Percentiles rank a stretch among this genome's conserved stretches.
These are phyloP conservation scores for Apostichopus parvimensis DNA, from an alignment of 35 echinoderm and acorn worm genomes.

Conservation along the genomic window DNA sequence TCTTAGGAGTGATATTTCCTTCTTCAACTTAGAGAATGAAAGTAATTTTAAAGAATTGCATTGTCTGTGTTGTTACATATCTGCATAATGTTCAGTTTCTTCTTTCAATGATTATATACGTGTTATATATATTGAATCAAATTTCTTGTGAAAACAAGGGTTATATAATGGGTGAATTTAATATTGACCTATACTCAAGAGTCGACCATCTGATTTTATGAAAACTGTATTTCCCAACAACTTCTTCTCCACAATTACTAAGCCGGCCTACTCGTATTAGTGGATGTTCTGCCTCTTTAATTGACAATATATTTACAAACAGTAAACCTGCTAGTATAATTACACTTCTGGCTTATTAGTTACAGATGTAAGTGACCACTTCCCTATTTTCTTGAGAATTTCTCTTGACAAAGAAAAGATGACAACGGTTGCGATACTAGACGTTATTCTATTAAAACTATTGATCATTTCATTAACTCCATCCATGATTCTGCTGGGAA, in stretches of 20 bases:
- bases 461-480: background rate
- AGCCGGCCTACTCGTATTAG: background rate
- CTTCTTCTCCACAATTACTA: conserved; percentile 2
- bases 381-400: conserved; percentile 3
- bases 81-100: background rate
- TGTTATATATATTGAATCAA: background rate
- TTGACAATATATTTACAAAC: conserved; percentile 12
- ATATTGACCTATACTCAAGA: conserved; percentile 11
- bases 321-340: background rate
- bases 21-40: background rate
- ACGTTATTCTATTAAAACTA: conserved; percentile 2
- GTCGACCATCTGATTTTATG: background rate
- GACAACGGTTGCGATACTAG: conserved; percentile 3
- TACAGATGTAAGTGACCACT: conserved; percentile 31
- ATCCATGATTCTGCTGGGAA: background rate
- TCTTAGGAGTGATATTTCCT: too few species aligned
- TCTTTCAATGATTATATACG: conserved; percentile 9
- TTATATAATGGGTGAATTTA: conserved; percentile 7
- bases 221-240: background rate
- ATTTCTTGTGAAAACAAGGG: conserved; percentile 22
- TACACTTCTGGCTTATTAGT: background rate
- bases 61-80: background rate
- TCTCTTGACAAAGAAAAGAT: background rate
- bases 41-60: background rate
- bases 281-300: background rate